Conservation (phyloP, 2,888 invertebrate species). For the Epinotia demarniana region DNA sequence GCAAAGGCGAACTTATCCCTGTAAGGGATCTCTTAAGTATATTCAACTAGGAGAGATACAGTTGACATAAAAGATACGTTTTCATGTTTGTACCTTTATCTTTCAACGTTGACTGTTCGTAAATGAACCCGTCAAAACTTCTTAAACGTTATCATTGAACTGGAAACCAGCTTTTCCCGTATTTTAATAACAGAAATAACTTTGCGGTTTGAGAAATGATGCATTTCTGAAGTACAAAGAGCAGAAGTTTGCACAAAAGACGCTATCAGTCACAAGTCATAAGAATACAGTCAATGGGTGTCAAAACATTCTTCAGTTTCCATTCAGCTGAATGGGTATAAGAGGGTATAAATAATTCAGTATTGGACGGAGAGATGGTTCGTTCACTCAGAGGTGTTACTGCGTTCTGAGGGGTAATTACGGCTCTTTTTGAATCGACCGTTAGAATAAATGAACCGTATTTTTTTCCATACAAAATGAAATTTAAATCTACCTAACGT, state of each 20-base stretch:
- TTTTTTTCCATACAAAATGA: too few relatives aligned
- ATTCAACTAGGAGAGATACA: too few relatives aligned
- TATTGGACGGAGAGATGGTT: constrained; percentile 66
- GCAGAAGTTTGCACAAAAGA: constrained; percentile 69
- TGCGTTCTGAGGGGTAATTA: too few relatives aligned
- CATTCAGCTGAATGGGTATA: constrained; percentile 75
- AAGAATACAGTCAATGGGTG: constrained; percentile 81
- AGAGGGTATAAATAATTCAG: constrained; percentile 80
- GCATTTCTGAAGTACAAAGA: constrained; percentile 62
- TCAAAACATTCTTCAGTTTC: constrained; percentile 67
- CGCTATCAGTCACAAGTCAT: constrained; percentile 78
- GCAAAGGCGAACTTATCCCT: too few relatives aligned
- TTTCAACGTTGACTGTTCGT: too few relatives aligned
- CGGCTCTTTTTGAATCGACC: too few relatives aligned
- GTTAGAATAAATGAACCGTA: too few relatives aligned
- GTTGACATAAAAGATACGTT: too few relatives aligned
- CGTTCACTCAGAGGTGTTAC: constrained; percentile 44
- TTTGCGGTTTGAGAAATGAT: constrained; percentile 50
- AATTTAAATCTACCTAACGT: too few relatives aligned
- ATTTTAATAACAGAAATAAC: constrained; percentile 19
- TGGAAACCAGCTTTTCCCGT: background rate
- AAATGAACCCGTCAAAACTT: constrained; percentile 8
- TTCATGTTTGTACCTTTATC: too few relatives aligned
- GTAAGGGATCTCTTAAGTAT: too few relatives aligned
- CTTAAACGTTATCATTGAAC: constrained; percentile 11